Evolutionary conservation across 1,140 invertebrate genomes (phyloP).

Genomic region (Heliothis virescens): DNA sequence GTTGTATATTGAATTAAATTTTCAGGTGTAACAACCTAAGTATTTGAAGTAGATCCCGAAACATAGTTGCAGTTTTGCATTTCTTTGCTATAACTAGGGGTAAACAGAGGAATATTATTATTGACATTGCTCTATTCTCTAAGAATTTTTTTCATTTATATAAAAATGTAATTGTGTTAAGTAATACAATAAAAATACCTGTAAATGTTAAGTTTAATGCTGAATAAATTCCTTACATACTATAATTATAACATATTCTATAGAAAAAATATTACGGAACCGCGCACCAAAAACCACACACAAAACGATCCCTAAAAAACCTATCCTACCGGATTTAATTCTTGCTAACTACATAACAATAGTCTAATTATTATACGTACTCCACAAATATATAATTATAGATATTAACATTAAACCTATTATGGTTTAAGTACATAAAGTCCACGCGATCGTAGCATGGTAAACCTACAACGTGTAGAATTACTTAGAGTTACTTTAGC

Average conservation of each 20-base stretch:
- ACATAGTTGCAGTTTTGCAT: too few species aligned
- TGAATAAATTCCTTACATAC: too few species aligned
- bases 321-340: neutral
- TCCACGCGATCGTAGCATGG: neutral
- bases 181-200: neutral
- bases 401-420: neutral
- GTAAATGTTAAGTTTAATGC: neutral
- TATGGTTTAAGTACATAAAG: neutral
- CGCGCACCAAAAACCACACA: neutral
- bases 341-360: neutral
- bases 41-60: too few species aligned
- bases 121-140: too few species aligned
- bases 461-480: neutral
- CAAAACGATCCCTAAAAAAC: neutral
- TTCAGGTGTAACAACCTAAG: neutral
- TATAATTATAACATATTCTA: neutral
- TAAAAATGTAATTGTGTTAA: too few species aligned
- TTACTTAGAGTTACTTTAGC: slow-evolving; percentile 29
- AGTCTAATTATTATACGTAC: neutral
- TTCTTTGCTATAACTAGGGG: too few species aligned
- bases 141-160: too few species aligned
- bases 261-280: neutral
- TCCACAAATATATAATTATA: neutral
- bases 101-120: too few species aligned
- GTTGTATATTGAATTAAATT: neutral